Percentiles rank a stretch among this genome's conserved stretches.
These are phyloP conservation scores for Caenorhabditis remanei DNA, from an alignment of 1,140 invertebrate species.

Conservation along the genomic window DNA sequence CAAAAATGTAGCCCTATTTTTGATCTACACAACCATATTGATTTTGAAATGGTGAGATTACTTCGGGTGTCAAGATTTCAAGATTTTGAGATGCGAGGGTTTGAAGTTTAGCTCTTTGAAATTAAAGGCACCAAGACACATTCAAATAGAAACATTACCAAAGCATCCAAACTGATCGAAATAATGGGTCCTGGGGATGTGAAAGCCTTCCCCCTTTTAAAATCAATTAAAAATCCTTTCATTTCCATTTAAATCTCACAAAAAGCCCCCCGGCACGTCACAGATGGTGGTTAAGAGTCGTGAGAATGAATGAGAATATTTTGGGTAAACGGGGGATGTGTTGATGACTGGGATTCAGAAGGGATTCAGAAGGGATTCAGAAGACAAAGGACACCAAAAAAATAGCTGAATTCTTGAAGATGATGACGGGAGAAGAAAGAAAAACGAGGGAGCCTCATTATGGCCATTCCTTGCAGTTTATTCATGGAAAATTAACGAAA, in stretches of 20 bases:
- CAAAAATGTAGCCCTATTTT: too few relatives aligned
- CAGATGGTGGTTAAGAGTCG: conserved; percentile 33
- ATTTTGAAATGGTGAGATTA: too few relatives aligned
- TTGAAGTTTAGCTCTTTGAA: too few relatives aligned
- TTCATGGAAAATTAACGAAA: conserved; percentile 39
- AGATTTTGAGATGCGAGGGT: too few relatives aligned
- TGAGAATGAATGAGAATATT: conserved; percentile 33
- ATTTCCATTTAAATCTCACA: background rate
- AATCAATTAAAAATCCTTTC: conserved; percentile 2
- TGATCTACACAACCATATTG: too few relatives aligned
- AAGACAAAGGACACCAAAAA: background rate
- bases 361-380: background rate
- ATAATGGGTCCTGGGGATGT: background rate
- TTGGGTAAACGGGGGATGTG: background rate
- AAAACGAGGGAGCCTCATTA: conserved; percentile 27
- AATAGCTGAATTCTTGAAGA: background rate
- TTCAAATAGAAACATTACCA: background rate
- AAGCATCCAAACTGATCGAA: background rate
- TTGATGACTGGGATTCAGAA: background rate
- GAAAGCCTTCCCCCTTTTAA: background rate
- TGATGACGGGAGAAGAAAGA: background rate
- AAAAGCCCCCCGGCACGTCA: conserved; percentile 9
- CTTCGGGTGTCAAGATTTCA: too few relatives aligned
- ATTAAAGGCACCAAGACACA: too few relatives aligned
- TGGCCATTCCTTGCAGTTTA: conserved; percentile 44